Conservation (phyloP, 2,888 invertebrate genomes). For the Macaria notata region DNA sequence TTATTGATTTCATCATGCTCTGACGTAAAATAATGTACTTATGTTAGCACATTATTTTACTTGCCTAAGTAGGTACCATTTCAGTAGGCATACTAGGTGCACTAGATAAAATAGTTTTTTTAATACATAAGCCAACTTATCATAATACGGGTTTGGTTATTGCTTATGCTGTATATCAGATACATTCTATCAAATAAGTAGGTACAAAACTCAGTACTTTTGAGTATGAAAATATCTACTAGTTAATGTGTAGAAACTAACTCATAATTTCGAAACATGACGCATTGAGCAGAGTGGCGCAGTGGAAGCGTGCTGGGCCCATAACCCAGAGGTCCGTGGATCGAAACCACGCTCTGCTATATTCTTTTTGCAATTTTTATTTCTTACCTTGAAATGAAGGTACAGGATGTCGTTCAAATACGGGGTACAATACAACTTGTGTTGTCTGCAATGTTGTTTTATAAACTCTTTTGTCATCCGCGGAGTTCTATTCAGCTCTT, state of each 20-base stretch:
- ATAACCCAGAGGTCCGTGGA: constrained; percentile 96
- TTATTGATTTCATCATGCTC: too few relatives aligned
- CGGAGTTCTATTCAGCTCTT: constrained; percentile 63
- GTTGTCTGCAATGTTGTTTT: constrained; percentile 90
- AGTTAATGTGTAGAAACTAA: too few relatives aligned
- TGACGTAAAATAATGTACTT: too few relatives aligned
- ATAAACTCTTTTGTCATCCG: constrained; percentile 92
- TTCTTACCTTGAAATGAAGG: constrained; percentile 92
- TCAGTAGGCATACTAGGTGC: too few relatives aligned
- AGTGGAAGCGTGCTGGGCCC: constrained; percentile 93
- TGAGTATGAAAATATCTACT: not conserved
- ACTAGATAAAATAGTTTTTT: too few relatives aligned
- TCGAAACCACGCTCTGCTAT: constrained; percentile 92
- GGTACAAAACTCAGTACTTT: too few relatives aligned
- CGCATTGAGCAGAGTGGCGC: constrained; percentile 56
- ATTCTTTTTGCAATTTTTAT: constrained; percentile 11
- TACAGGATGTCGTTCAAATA: constrained; percentile 96
- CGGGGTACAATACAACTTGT: constrained; percentile 93
- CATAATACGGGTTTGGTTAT: too few relatives aligned
- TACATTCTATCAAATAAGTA: too few relatives aligned
- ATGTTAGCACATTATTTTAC: too few relatives aligned
- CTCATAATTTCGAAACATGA: not conserved
- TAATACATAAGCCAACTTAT: too few relatives aligned
- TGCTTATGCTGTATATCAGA: too few relatives aligned
- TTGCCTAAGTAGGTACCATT: too few relatives aligned